These are phyloP conservation scores for Pseudomyrmex gracilis DNA, from an alignment of 1,140 invertebrate genomes.

Conservation along the genomic window DNA sequence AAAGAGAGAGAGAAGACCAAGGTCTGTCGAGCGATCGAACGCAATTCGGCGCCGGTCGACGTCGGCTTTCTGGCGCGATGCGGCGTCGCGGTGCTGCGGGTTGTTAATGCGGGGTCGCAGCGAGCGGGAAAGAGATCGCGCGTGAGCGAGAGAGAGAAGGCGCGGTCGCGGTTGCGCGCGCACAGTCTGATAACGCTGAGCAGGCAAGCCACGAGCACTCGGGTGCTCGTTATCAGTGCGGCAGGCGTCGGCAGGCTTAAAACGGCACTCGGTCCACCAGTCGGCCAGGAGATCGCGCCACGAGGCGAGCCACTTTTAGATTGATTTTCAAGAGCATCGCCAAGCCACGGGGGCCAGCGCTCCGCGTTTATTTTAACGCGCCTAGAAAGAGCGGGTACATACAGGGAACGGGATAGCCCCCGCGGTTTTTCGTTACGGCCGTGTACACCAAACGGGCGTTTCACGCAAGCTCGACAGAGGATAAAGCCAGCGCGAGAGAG, in stretches of 20 bases:
- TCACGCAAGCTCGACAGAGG: no score
- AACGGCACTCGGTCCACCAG: constrained; percentile 69
- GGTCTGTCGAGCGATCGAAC: background rate
- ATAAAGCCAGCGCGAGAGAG: constrained; percentile 68
- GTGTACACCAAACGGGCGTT: no score
- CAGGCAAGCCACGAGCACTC: constrained; percentile 14
- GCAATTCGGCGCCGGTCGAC: constrained; percentile 38
- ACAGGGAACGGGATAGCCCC: constrained; percentile 57
- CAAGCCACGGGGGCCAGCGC: constrained; percentile 74
- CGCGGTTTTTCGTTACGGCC: no score
- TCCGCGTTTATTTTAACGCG: constrained; percentile 84
- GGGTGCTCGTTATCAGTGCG: constrained; percentile 72
- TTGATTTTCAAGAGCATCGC: constrained; percentile 84
- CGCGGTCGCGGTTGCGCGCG: constrained; percentile 63
- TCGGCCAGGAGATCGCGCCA: constrained; percentile 79
- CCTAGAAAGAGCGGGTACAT: constrained; percentile 67
- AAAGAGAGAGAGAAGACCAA: background rate
- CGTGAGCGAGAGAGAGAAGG: background rate
- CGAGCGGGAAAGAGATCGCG: background rate
- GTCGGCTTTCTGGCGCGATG: constrained; percentile 23
- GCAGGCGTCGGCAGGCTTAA: constrained; percentile 62
- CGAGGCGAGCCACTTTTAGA: constrained; percentile 81
- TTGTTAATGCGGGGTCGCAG: background rate
- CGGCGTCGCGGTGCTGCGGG: constrained; percentile 21
- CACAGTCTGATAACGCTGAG: constrained; percentile 68